These are phyloP conservation scores for Poeciliopsis retropinna DNA, from an alignment of 2,113 vertebrate species.

Conservation along the genomic window DNA sequence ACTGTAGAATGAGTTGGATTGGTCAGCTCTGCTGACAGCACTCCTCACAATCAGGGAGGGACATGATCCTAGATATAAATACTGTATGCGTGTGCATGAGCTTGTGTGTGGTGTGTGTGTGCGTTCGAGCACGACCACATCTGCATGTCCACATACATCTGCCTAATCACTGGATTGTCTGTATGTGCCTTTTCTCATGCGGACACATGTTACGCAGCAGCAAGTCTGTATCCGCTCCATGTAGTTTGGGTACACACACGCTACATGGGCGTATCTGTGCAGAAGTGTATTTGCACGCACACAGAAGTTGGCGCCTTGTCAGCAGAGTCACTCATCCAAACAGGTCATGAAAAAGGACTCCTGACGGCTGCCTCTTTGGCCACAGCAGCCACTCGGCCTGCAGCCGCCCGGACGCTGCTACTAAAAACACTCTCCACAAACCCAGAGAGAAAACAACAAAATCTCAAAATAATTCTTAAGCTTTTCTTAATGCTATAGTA, in stretches of 20 bases:
- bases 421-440: slow-evolving; percentile 69
- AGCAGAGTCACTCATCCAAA: slow-evolving; percentile 67
- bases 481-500: slow-evolving; percentile 37
- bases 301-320: slow-evolving; percentile 61
- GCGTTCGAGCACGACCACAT: background rate
- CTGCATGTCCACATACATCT: slow-evolving; percentile 29
- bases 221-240: background rate
- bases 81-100: slow-evolving; percentile 29
- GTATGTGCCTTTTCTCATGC: slow-evolving; percentile 14
- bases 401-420: slow-evolving; percentile 62
- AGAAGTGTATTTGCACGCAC: slow-evolving; percentile 43
- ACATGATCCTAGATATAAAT: slow-evolving; percentile 72
- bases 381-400: slow-evolving; percentile 59
- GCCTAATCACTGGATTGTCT: slow-evolving; percentile 9
- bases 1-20: slow-evolving; percentile 73
- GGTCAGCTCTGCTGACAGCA: slow-evolving; percentile 59
- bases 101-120: slow-evolving; percentile 5
- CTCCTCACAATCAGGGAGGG: slow-evolving; percentile 73
- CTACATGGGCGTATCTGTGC: slow-evolving; percentile 45
- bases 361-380: slow-evolving; percentile 61
- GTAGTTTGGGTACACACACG: slow-evolving; percentile 5
- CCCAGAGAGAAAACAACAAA: slow-evolving; percentile 58
- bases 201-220: slow-evolving; percentile 1
- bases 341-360: slow-evolving; percentile 70
- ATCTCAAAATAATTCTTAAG: slow-evolving; percentile 54